Base-by-base conservation (phyloP, 2,797 vertebrate species). In the Borostomias antarcticus region DNA sequence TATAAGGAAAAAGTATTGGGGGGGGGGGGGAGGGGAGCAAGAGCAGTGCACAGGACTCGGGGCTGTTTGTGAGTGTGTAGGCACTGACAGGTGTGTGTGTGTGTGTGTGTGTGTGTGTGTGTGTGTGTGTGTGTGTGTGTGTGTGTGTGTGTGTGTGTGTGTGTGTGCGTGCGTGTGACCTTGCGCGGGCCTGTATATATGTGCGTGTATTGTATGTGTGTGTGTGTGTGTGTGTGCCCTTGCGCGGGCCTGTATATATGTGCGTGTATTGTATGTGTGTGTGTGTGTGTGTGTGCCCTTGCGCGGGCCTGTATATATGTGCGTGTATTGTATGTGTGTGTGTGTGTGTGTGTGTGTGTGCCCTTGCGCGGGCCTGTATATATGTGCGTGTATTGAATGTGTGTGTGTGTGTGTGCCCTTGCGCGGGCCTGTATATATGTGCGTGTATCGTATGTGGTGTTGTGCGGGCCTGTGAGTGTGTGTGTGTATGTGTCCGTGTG, bases 201-300 rank as follows among this genome's bases (percentile, higher is more conserved):
- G 26, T 21, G 3, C 26, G 45, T 21, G 15, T 51, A 5, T n/a
- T n/a, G n/a, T n/a, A n/a, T n/a, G n/a, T 50, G 40, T 50, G 50
- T 21, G 6, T 19, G 19, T 40, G 9, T 43, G 30, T 28, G 4
- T 23, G 1, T 19, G 25, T 74, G 80, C 74, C 83, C 84, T 79
- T 77, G 3, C 72, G 61, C 81, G 96, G 94, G 93, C 35, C 35
- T 52, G 21, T 60, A 32, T 68, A 50, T 64, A 58, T 66, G 28
- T 68, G 54, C 48, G 65, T 62, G 43, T n/a, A n/a, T n/a, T n/a
- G n/a, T n/a, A n/a, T n/a, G n/a, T n/a, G n/a, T n/a, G n/a, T 57
- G 19, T 35, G 47, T 32, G 30, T 53, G 37, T 61, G 47, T 40
- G 25, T 19, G 17, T 65, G 59, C 79, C 69, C 73, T 51, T 30